These are phyloP conservation scores for Disparrhopalites patrizii DNA, from an alignment of 2,888 invertebrate genomes.

Conservation along the genomic window DNA sequence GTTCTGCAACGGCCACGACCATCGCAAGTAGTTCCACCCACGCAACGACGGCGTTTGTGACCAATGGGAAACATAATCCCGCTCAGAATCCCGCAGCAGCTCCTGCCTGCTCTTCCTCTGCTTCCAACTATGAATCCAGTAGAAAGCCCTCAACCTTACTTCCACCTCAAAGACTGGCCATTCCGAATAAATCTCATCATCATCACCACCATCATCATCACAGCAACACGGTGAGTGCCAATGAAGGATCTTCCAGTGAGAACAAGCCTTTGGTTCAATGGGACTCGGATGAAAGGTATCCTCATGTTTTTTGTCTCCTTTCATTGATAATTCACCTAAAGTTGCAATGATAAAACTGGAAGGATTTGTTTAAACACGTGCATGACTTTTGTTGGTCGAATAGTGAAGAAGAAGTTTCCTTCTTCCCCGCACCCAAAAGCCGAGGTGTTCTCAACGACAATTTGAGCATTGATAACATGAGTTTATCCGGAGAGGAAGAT, in stretches of 20 bases:
- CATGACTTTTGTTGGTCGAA: not conserved
- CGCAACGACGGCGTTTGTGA: slow-evolving; percentile 8
- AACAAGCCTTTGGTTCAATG: slow-evolving; percentile 60
- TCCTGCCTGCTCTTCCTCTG: slow-evolving; percentile 1
- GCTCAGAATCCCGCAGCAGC: not conserved
- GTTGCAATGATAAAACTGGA: not conserved
- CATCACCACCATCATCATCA: no score
- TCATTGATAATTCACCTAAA: not conserved
- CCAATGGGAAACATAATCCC: not conserved
- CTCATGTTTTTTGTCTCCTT: not conserved
- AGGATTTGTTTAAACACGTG: not conserved
- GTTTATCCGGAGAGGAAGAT: slow-evolving; percentile 58
- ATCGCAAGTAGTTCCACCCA: not conserved
- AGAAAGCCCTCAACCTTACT: slow-evolving; percentile 38
- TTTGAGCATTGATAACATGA: slow-evolving; percentile 60
- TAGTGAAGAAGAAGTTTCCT: slow-evolving; percentile 57
- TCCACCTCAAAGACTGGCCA: slow-evolving; percentile 44
- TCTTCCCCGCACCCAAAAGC: slow-evolving; percentile 54
- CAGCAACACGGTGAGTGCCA: slow-evolving; percentile 4
- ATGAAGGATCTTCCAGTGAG: slow-evolving; percentile 48
- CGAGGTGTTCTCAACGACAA: slow-evolving; percentile 59
- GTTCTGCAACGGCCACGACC: not conserved
- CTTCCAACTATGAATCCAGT: slow-evolving; percentile 29
- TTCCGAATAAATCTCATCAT: slow-evolving; percentile 34
- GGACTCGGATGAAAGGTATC: slow-evolving; percentile 58